Conservation (phyloP, 2,888 invertebrate genomes). For the Rapana venosa region DNA sequence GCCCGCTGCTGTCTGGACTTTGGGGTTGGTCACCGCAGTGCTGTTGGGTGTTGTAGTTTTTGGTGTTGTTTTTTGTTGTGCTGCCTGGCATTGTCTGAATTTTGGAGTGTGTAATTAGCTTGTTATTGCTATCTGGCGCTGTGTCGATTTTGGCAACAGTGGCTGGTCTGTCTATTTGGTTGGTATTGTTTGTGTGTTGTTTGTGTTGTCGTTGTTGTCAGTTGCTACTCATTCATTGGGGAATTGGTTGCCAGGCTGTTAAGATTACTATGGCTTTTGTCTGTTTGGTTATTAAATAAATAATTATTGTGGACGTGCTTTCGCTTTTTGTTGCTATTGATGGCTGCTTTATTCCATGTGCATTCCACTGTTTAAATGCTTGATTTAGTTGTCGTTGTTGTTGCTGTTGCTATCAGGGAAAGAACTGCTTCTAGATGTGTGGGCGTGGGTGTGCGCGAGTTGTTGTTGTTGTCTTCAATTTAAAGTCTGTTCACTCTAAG, state of each 20-base stretch:
- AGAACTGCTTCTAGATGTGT: not conserved
- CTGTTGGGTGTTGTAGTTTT: not conserved
- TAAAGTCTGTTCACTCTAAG: too few species aligned
- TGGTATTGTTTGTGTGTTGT: not conserved
- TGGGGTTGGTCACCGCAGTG: conserved; percentile 56
- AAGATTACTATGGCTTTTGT: too few species aligned
- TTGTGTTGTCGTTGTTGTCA: not conserved
- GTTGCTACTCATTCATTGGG: not conserved
- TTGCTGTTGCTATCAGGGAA: not conserved
- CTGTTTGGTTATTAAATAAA: too few species aligned
- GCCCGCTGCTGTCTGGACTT: conserved; percentile 80
- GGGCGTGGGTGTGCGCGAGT: not conserved
- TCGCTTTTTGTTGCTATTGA: too few species aligned
- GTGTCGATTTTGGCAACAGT: too few species aligned
- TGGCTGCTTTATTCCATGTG: too few species aligned
- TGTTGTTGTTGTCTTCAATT: not conserved
- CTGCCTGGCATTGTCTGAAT: not conserved
- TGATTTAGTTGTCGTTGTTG: not conserved
- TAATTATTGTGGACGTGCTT: too few species aligned
- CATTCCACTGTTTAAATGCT: too few species aligned
- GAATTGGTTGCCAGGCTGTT: too few species aligned
- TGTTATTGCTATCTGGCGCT: too few species aligned
- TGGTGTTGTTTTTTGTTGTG: not conserved
- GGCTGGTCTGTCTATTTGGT: too few species aligned
- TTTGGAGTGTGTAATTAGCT: not conserved